These are phyloP conservation scores for Mesocricetus auratus DNA, from an alignment of 2,113 vertebrate species.

Conservation along the genomic window DNA sequence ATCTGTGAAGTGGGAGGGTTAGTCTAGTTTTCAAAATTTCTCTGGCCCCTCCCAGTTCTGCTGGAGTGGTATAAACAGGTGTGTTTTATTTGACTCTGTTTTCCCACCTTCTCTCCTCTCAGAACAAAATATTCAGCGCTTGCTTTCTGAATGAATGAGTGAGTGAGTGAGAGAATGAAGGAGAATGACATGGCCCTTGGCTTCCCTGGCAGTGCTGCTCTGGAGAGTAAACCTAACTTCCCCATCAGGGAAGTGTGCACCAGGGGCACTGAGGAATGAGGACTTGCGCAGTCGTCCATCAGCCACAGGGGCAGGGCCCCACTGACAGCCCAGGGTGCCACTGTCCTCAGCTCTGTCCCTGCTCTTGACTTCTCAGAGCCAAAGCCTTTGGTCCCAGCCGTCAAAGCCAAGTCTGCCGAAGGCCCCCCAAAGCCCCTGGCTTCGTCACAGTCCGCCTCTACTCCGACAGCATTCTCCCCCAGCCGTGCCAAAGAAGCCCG, in stretches of 20 bases:
- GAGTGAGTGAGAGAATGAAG: neutral
- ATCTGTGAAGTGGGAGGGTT: neutral
- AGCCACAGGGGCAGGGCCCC: neutral
- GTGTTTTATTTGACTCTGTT: neutral
- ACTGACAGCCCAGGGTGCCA: neutral
- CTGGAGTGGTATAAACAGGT: neutral
- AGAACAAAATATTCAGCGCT: neutral
- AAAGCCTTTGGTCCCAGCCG: neutral
- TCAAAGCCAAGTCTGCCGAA: neutral
- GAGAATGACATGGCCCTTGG: neutral
- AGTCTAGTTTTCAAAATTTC: neutral
- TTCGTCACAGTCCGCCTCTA: constrained; percentile 37
- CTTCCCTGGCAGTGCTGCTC: neutral
- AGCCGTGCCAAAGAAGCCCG: constrained; percentile 7
- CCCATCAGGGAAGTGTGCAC: neutral
- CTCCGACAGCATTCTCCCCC: neutral
- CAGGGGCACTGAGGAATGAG: neutral
- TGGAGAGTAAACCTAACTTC: neutral
- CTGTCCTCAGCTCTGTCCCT: neutral
- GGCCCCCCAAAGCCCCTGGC: neutral
- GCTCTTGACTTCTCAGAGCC: constrained; percentile 59
- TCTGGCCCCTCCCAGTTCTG: neutral
- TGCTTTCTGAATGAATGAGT: neutral
- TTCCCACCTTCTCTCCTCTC: neutral
- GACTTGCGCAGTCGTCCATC: neutral